Percentiles rank a stretch among this genome's conserved stretches.
These are phyloP conservation scores for Argopecten irradians DNA, from an alignment of 1,140 invertebrate genomes.

Conservation along the genomic window DNA sequence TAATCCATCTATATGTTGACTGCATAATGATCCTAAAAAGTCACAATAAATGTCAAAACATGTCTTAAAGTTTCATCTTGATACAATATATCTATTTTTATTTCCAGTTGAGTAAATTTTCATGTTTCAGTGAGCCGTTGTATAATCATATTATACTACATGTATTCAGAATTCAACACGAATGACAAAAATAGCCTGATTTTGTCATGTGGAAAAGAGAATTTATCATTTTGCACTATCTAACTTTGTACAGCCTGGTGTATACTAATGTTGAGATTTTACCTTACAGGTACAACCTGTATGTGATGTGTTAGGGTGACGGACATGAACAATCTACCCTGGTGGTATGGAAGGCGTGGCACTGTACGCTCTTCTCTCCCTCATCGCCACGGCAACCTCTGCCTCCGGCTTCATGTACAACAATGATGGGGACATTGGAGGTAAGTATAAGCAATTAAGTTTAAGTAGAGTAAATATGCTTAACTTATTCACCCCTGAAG, in stretches of 20 bases:
- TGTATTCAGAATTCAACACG: background rate
- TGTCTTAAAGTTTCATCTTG: too few species aligned
- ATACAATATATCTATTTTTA: too few species aligned
- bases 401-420: slow-evolving; percentile 5
- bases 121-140: background rate
- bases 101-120: too few species aligned
- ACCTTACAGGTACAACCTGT: background rate
- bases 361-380: slow-evolving; percentile 14
- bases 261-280: background rate
- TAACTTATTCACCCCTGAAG: too few species aligned
- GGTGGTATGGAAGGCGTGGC: slow-evolving; percentile 12
- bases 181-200: too few species aligned
- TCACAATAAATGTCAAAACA: too few species aligned
- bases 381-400: background rate
- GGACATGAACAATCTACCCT: background rate
- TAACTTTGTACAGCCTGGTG: too few species aligned
- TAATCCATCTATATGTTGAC: too few species aligned
- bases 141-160: background rate
- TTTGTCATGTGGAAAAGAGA: background rate
- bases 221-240: too few species aligned
- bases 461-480: too few species aligned
- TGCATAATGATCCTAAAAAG: too few species aligned
- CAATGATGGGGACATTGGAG: background rate
- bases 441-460: background rate
- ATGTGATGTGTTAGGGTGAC: background rate